phyloP scores from a whole-genome alignment of 2,113 vertebrate species.

The Nycticryphes semicollaris region DNA sequence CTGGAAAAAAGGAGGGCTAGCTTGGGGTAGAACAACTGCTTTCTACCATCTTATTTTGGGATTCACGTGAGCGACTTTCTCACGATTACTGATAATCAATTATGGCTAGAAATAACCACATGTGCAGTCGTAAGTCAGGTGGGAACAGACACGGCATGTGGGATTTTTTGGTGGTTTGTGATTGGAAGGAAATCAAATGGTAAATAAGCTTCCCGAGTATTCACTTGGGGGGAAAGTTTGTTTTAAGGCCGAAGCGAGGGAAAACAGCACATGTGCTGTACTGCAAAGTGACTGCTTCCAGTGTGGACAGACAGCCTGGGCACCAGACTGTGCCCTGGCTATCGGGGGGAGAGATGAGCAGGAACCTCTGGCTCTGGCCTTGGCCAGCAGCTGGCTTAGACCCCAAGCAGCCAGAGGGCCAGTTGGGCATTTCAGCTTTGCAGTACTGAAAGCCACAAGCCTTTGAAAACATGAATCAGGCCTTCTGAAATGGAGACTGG shows the following conservation, averaged over 20 bases:
- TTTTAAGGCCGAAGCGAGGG: neutral
- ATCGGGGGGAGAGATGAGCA: neutral
- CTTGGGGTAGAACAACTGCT: neutral
- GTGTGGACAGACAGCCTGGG: accelerated
- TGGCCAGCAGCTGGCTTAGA: neutral
- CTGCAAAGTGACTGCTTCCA: neutral
- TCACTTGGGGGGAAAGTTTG: neutral
- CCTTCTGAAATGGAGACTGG: neutral
- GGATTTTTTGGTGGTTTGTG: neutral
- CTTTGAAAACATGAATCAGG: neutral
- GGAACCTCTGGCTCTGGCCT: neutral
- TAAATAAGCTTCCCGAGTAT: neutral
- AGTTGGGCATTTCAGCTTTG: neutral
- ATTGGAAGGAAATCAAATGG: neutral
- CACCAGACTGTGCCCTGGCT: neutral
- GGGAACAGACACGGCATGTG: neutral
- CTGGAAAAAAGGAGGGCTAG: neutral
- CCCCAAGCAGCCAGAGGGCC: neutral
- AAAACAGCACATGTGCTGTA: neutral
- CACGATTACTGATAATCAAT: neutral
- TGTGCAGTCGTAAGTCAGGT: neutral
- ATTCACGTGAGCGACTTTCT: neutral
- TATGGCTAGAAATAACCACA: neutral
- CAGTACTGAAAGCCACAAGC: neutral
- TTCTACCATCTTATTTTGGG: neutral